These are phyloP conservation scores for Caenorhabditis afra DNA, from an alignment of 2,888 invertebrate species.

Conservation along the genomic window DNA sequence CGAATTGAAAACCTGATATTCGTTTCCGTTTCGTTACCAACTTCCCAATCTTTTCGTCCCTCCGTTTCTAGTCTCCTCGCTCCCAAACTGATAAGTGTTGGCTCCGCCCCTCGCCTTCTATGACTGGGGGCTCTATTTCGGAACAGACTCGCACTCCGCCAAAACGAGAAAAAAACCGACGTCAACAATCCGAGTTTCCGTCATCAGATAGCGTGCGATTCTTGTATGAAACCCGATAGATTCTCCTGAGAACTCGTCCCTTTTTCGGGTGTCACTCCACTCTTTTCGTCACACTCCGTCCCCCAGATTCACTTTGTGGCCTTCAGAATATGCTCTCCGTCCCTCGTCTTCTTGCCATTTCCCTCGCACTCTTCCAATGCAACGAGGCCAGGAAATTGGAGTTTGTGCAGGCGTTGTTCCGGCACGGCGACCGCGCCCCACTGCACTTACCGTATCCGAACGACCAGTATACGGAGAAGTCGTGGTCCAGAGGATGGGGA, in stretches of 20 bases:
- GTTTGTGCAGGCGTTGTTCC: slow-evolving; percentile 84
- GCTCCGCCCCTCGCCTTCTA: background rate
- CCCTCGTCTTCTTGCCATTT: background rate
- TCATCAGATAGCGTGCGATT: slow-evolving; percentile 54
- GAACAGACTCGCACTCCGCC: slow-evolving; percentile 28
- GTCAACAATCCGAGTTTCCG: slow-evolving; percentile 49
- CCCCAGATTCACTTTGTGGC: background rate
- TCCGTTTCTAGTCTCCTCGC: slow-evolving; percentile 10
- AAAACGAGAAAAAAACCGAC: slow-evolving; percentile 24
- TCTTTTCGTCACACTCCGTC: slow-evolving; percentile 6
- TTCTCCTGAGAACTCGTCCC: slow-evolving; percentile 35
- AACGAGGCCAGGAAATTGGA: slow-evolving; percentile 52
- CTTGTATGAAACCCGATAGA: slow-evolving; percentile 45
- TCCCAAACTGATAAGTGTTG: background rate
- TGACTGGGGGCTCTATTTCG: slow-evolving; percentile 40
- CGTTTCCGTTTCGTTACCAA: too few species aligned
- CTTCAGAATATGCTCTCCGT: slow-evolving; percentile 4
- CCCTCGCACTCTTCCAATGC: background rate
- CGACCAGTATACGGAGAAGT: slow-evolving; percentile 57
- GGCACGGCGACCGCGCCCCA: slow-evolving; percentile 87
- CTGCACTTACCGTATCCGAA: slow-evolving; percentile 64
- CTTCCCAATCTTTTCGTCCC: too few species aligned
- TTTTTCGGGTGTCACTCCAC: slow-evolving; percentile 18
- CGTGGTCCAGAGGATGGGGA: slow-evolving; percentile 66
- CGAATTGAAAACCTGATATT: slow-evolving; percentile 28